These are phyloP conservation scores for Vicugna pacos DNA, from an alignment of 2,113 vertebrate genomes.

Conservation along the genomic window DNA sequence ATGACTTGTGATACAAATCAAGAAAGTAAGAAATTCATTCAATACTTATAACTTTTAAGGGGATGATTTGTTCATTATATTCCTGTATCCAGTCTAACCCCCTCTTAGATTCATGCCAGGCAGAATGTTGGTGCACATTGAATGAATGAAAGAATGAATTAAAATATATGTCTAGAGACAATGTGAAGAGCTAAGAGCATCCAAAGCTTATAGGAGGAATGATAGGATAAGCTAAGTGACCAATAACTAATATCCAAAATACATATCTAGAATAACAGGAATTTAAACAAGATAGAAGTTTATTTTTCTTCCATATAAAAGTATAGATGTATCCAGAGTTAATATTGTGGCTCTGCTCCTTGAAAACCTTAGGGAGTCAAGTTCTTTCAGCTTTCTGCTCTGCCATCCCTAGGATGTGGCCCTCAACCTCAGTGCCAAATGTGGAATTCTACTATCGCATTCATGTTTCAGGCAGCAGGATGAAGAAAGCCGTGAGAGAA, in stretches of 20 bases:
- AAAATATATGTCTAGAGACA: neutral
- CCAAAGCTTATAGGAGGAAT: neutral
- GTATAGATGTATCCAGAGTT: neutral
- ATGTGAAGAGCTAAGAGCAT: neutral
- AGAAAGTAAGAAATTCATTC: neutral
- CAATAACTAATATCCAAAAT: constrained; percentile 22
- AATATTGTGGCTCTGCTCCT: neutral
- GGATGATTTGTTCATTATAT: neutral
- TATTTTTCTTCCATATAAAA: constrained; percentile 9
- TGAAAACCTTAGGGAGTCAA: neutral
- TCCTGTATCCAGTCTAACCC: neutral
- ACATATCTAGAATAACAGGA: neutral
- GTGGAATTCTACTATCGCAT: neutral
- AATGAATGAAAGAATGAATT: neutral
- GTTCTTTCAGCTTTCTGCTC: neutral
- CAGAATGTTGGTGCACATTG: neutral
- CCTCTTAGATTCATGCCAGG: constrained; percentile 40
- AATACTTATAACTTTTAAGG: neutral
- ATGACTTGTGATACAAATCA: neutral
- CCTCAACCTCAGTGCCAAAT: neutral
- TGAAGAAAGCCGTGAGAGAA: neutral
- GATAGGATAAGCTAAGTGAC: neutral
- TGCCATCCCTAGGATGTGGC: neutral
- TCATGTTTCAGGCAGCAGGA: neutral
- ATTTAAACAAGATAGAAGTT: neutral